Evolutionary conservation across 2,888 invertebrate species (phyloP).

Genomic region (Stenichneumon culpator): DNA sequence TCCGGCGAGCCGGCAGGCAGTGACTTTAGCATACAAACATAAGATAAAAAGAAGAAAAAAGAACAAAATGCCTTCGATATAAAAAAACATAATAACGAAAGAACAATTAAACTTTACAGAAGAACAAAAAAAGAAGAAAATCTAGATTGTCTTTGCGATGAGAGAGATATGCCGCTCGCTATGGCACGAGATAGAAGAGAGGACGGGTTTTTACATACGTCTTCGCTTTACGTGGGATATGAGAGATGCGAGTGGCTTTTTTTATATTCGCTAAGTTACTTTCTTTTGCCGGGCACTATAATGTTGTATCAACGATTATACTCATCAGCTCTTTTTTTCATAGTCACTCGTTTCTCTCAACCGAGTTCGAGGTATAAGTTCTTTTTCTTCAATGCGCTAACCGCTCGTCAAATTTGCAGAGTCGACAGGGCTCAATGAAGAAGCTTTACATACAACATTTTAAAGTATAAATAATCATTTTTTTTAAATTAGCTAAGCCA

Average conservation of each 20-base stretch:
- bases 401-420: neutral
- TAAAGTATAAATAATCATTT: conserved; percentile 12
- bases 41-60: conserved; percentile 49
- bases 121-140: conserved; percentile 22
- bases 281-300: conserved; percentile 23
- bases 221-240: conserved; percentile 42
- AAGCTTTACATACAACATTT: conserved; percentile 5
- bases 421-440: conserved; percentile 5
- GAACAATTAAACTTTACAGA: conserved; percentile 9
- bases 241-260: conserved; percentile 26
- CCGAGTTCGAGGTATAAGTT: conserved; percentile 7
- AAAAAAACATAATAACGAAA: conserved; percentile 23
- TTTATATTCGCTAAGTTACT: conserved; percentile 35
- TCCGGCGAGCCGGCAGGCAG: conserved; percentile 67
- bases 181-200: conserved; percentile 65
- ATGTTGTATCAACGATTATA: conserved; percentile 20
- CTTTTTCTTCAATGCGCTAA: neutral
- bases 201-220: conserved; percentile 32
- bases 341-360: neutral
- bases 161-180: conserved; percentile 59
- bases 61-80: conserved; percentile 22
- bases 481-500: conserved; percentile 28
- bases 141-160: conserved; percentile 46
- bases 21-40: conserved; percentile 68
- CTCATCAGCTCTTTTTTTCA: conserved; percentile 30